Conservation (phyloP, 1,140 invertebrate genomes). For the Trichonephila clavipes region DNA sequence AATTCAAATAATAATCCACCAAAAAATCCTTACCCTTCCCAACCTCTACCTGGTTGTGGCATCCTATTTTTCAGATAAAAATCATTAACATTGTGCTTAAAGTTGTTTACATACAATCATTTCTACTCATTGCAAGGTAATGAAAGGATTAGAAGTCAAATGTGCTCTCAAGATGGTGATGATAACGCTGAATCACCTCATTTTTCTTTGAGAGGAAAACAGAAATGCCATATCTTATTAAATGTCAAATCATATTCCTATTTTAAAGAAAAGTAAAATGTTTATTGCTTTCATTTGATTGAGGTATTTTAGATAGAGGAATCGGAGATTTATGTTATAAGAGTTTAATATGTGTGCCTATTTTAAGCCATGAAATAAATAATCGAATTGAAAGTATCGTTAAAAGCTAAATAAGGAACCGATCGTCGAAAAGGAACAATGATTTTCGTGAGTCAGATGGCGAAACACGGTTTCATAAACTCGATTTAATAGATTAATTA, state of each 20-base stretch:
- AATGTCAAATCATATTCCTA: not conserved
- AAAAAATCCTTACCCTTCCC: not conserved
- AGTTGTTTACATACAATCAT: not conserved
- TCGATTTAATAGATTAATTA: not conserved
- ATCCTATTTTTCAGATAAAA: not conserved
- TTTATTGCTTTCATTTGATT: too few relatives aligned
- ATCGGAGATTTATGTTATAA: too few relatives aligned
- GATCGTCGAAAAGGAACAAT: not conserved
- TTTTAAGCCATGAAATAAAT: too few relatives aligned
- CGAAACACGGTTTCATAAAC: not conserved
- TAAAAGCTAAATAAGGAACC: not conserved
- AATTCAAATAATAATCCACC: too few relatives aligned
- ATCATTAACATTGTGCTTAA: not conserved
- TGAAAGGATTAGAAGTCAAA: too few relatives aligned
- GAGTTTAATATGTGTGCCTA: too few relatives aligned
- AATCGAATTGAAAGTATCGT: not conserved
- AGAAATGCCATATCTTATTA: not conserved
- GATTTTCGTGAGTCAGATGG: not conserved
- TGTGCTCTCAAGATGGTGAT: too few relatives aligned
- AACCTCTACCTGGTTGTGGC: not conserved
- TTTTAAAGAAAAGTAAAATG: not conserved
- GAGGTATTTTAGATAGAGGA: too few relatives aligned
- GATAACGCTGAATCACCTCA: not conserved
- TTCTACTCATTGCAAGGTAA: not conserved
- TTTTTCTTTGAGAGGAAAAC: not conserved